Percentiles rank a stretch among this genome's conserved stretches.
These are phyloP conservation scores for Pelagia noctiluca DNA, from an alignment of 30 jellyfish, hydroid and myxozoan genomes.

Conservation along the genomic window DNA sequence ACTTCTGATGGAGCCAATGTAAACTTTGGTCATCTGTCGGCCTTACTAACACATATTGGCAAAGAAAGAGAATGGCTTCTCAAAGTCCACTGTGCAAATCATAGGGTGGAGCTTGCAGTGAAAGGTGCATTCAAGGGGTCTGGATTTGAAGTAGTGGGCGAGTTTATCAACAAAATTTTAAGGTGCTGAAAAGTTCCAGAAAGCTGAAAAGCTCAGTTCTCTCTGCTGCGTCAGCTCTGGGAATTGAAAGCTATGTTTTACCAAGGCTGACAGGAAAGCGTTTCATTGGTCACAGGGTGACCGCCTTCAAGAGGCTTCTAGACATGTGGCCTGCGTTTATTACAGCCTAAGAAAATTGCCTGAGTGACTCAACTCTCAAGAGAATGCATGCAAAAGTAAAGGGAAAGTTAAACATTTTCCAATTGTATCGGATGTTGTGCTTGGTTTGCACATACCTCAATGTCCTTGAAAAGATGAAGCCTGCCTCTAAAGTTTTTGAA, in stretches of 20 bases:
- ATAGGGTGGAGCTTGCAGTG: constrained; percentile 11
- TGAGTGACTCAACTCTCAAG: not conserved
- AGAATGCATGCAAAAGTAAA: constrained; percentile 21
- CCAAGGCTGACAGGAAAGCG: constrained; percentile 17
- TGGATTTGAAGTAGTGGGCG: not conserved
- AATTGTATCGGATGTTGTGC: not conserved
- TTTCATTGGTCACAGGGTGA: constrained; percentile 1
- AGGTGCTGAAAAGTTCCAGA: not conserved
- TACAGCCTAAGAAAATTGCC: constrained; percentile 14
- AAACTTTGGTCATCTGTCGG: constrained; percentile 1
- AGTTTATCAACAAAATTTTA: not conserved
- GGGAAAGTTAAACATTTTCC: constrained; percentile 1
- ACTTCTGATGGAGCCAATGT: too few relatives aligned
- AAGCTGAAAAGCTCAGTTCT: not conserved
- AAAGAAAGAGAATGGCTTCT: constrained; percentile 6
- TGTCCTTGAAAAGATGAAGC: constrained; percentile 11
- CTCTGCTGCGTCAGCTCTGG: not conserved
- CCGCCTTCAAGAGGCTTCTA: not conserved
- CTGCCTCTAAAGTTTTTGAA: constrained; percentile 47
- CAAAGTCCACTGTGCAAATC: not conserved
- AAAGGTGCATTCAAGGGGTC: not conserved
- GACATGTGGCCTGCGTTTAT: constrained; percentile 25
- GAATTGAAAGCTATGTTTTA: constrained; percentile 4
- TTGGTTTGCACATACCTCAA: constrained; percentile 32
- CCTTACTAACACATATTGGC: constrained; percentile 1